Evolutionary conservation across 2,888 invertebrate genomes (phyloP), one percentile per base, ranked within the genome.

Genomic region (Aleiodes leptofemur): DNA sequence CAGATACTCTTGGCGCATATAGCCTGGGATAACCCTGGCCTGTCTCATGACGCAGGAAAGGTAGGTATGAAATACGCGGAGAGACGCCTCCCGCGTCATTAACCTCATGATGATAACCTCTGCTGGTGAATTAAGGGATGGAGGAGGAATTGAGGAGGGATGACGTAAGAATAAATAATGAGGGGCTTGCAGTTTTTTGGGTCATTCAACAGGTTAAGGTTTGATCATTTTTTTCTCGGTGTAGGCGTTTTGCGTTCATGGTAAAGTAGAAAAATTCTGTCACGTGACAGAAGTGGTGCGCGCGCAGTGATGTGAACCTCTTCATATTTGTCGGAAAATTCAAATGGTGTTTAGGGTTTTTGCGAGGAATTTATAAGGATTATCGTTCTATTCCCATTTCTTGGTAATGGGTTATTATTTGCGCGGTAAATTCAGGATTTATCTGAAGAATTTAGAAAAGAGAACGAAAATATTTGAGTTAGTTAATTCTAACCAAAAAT

Each of bases 1-100:
- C 88, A 87, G 88, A 89, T 89, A 89, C 88, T 87, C 85, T 83
- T 80, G 82, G 82, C 84, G 83, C 86, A 86, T 86, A 86, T 85
- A 88, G 80, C 83, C 83, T 80, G 79, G 88, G 86, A 87, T 88
- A 88, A 87, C 85, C 84, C 81, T 79, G 78, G 69, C 66, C 69
- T 78, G 78, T 78, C 76, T 79, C 77, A 64, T 82, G 77, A 79
- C 79, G 70, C 77, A 9, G 43, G 77, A 76, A 77, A 82, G 81
- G 82, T 82, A 77, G 79, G 79, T 76, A 81, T 82, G 81, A 87
- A 84, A 87, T 88, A 87, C 83, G 84, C 82, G 69, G 83, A 83
- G 79, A 23, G 23, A 43, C 61, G 38, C 83, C 82, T 84, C 83
- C 82, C 81, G 82, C 82, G 82, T 83, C 85, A 86, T 87, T 87